These are phyloP conservation scores for Ciconia boyciana DNA, from an alignment of 2,113 vertebrate genomes.

Conservation along the genomic window DNA sequence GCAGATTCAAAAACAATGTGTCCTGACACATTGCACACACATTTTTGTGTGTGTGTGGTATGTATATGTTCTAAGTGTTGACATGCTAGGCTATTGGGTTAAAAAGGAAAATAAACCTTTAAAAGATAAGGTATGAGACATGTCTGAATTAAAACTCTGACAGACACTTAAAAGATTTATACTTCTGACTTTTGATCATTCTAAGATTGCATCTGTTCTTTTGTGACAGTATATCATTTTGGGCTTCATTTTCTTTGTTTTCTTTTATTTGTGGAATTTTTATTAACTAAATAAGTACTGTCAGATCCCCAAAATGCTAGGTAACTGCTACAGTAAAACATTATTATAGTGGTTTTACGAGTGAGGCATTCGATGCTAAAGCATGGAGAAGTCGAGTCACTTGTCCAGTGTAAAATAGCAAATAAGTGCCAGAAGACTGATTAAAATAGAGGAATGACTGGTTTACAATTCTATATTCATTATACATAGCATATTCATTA, in stretches of 20 bases:
- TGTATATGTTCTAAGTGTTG: neutral
- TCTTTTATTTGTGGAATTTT: neutral
- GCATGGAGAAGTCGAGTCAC: neutral
- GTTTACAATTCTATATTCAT: neutral
- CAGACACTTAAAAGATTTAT: neutral
- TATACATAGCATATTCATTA: neutral
- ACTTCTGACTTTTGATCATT: neutral
- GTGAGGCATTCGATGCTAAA: neutral
- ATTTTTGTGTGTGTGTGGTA: neutral
- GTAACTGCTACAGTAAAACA: neutral
- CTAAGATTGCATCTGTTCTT: neutral
- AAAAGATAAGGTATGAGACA: neutral
- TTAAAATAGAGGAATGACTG: neutral
- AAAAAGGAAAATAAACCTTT: neutral
- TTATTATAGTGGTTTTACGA: neutral
- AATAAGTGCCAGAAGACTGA: neutral
- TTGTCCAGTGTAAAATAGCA: neutral
- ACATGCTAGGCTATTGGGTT: neutral
- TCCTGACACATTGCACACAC: neutral
- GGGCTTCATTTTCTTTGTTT: neutral
- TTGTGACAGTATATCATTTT: neutral
- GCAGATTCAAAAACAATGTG: neutral
- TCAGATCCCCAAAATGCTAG: neutral
- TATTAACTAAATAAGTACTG: neutral
- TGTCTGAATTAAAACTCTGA: neutral